Base-by-base conservation (phyloP, 2,888 invertebrate genomes). In the Bombylius discolor region DNA sequence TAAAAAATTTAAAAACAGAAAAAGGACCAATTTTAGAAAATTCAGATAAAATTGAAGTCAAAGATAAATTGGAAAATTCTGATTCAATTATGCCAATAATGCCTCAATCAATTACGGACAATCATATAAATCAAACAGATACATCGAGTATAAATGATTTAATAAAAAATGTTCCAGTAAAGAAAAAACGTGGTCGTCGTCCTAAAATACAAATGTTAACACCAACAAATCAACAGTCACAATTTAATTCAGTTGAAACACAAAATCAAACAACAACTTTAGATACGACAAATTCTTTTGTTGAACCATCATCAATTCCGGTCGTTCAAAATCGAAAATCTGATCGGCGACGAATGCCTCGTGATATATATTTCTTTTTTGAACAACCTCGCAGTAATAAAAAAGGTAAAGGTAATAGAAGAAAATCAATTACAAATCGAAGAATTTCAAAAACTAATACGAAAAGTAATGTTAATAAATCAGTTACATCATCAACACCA, bases 331-430 rank as follows among this genome's bases (percentile, higher is more conserved):
- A 72, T 62, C 66, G 73, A 52, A 72, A 72, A 59, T 72, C 72
- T 14, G 72, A 69, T 59, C 65, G 72, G 5, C 68, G 73, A 60
- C 72, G 71, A 67, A 67, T 72, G 44, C 71, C 72, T 4, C 68
- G 72, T 9, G 72, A 72, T 56, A 72, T 72, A 47, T 72, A 71
- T 57, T 63, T 72, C 60, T 69, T 72, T 5, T 71, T 72, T 58
- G 72, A 72, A 60, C 70, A 72, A 57, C 67, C 70, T 58, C 65
- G 70, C 5, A 61, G 62, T n/a, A 64, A 66, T 31, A 65, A 68
- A 23, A 63, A 66, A 4, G 64, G 62, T 1, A 64, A 64, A 8
- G 64, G 65, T 56, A 57, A 56, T 47, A 56, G 56, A 33, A 67
- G 34, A 23, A 23, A 23, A 23, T 23, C 23, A 23, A 23, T 23